phyloP scores from a whole-genome alignment of 2,888 invertebrate genomes.

The Frankliniella intonsa region DNA sequence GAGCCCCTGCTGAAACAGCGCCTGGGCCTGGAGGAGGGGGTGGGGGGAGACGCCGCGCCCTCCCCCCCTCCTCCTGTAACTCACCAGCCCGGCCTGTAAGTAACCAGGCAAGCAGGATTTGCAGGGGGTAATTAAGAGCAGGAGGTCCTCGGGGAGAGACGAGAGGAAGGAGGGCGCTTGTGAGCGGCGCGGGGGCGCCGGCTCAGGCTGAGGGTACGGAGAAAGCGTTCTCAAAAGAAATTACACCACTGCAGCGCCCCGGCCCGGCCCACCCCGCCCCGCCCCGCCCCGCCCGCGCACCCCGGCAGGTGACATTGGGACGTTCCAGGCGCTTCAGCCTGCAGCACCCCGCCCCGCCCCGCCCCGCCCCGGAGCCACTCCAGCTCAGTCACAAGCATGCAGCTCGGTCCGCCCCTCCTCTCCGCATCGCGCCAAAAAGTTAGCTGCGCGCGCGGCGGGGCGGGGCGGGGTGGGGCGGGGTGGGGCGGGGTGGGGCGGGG shows the following conservation, averaged over 20 bases:
- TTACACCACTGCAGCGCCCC: too few relatives aligned
- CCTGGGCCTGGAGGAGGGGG: background rate
- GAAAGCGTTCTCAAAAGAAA: background rate
- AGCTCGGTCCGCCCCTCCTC: too few relatives aligned
- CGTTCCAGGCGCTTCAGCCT: too few relatives aligned
- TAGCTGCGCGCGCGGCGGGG: background rate
- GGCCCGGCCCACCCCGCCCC: too few relatives aligned
- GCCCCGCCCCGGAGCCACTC: too few relatives aligned
- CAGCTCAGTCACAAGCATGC: too few relatives aligned
- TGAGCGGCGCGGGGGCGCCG: background rate
- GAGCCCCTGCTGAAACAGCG: too few relatives aligned
- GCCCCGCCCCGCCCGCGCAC: too few relatives aligned
- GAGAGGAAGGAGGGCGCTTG: too few relatives aligned
- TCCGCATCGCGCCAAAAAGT: too few relatives aligned
- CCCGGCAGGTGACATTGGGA: background rate
- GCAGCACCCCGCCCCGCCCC: too few relatives aligned
- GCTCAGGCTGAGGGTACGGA: background rate
- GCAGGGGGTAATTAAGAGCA: slow-evolving; percentile 1
- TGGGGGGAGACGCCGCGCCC: too few relatives aligned
- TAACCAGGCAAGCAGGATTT: slow-evolving; percentile 1
- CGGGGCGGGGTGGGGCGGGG: background rate
- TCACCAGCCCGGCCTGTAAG: background rate
- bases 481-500: background rate
- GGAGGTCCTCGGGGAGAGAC: background rate
- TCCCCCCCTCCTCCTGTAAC: background rate